Conservation (phyloP, 2,113 vertebrate species). For the Albula goreensis region DNA sequence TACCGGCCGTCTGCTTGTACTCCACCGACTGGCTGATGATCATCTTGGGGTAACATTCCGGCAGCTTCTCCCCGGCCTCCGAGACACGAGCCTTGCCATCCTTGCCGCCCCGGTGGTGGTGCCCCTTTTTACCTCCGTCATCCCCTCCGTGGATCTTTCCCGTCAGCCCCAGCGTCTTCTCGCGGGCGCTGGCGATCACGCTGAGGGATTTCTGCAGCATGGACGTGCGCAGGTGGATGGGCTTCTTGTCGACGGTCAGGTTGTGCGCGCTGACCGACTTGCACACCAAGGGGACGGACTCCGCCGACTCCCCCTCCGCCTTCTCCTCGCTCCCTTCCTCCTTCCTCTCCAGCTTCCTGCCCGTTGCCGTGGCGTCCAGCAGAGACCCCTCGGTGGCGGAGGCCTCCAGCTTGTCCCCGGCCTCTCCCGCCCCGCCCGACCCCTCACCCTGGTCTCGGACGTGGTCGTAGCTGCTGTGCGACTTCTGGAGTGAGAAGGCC, state of each 20-base stretch:
- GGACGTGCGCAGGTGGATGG: slow-evolving; percentile 83
- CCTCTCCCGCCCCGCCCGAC: not conserved
- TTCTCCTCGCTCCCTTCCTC: slow-evolving; percentile 70
- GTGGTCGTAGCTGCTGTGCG: slow-evolving; percentile 95
- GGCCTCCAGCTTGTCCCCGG: slow-evolving; percentile 76
- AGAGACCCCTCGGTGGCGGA: slow-evolving; percentile 74
- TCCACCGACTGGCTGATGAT: slow-evolving; percentile 82
- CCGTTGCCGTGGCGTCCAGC: slow-evolving; percentile 77
- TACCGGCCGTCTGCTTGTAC: slow-evolving; percentile 78
- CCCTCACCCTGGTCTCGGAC: slow-evolving; percentile 80
- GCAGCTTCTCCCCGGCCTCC: slow-evolving; percentile 74
- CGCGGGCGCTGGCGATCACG: slow-evolving; percentile 94
- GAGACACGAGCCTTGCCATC: slow-evolving; percentile 71
- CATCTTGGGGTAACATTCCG: slow-evolving; percentile 78
- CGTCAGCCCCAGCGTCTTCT: slow-evolving; percentile 87
- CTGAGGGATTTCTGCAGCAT: slow-evolving; percentile 97
- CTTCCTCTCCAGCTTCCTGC: slow-evolving; percentile 72
- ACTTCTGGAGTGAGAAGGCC: slow-evolving; percentile 93
- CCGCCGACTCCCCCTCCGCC: slow-evolving; percentile 78
- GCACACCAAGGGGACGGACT: slow-evolving; percentile 92
- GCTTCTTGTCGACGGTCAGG: slow-evolving; percentile 90
- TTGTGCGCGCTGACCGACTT: slow-evolving; percentile 97
- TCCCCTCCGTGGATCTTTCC: slow-evolving; percentile 80
- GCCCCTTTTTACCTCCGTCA: slow-evolving; percentile 64
- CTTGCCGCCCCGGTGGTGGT: slow-evolving; percentile 65